Base-by-base conservation (phyloP, 2,888 invertebrate species). In the Tubiluchus corallicola region DNA sequence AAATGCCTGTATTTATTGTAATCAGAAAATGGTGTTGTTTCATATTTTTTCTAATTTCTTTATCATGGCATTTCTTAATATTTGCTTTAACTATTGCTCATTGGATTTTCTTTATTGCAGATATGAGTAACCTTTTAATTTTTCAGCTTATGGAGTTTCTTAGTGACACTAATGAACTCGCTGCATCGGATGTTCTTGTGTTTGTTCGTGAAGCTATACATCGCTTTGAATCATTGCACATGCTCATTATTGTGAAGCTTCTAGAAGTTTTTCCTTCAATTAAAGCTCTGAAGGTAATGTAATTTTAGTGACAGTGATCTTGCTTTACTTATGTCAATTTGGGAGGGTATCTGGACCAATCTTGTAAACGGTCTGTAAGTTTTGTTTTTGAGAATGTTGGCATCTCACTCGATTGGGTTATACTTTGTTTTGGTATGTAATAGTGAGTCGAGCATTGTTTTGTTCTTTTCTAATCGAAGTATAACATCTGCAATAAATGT, bases 201-300 rank as follows among this genome's bases (percentile, higher is more conserved):
- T 96, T 98, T 68, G 77, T 96, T 42, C 73, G 96, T 18, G 87
- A 94, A 64, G 94, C 94, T n/a, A 80, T 98, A 53, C 85, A 92
- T 61, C 77, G 83, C 61, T 88, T 88, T 68, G 79, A 82, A 20
- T 71, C 77, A 50, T 70, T 96, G 15, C 71, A 82, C 47, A 73
- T 77, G 1, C 70, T 82, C 0, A 83, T 98, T 51, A 79, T 92
- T 50, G 77, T 52, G 53, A 67, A 66, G 67, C 68, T 84, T 0
- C 60, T 82, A 48, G 83, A 94, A 63, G 75, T 80, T 2, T 82
- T 94, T 58, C 73, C 79, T 1, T 74, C 77, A 48, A 85, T 98
- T 54, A 79, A 82, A 54, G 82, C 83, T n/a, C 79, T 83, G 2
- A 83, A 82, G 69, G 65, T 53, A 56, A 57, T 49, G 16, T 37